Conservation (phyloP, 2,113 vertebrate species). For the Lipophrys pholis region DNA sequence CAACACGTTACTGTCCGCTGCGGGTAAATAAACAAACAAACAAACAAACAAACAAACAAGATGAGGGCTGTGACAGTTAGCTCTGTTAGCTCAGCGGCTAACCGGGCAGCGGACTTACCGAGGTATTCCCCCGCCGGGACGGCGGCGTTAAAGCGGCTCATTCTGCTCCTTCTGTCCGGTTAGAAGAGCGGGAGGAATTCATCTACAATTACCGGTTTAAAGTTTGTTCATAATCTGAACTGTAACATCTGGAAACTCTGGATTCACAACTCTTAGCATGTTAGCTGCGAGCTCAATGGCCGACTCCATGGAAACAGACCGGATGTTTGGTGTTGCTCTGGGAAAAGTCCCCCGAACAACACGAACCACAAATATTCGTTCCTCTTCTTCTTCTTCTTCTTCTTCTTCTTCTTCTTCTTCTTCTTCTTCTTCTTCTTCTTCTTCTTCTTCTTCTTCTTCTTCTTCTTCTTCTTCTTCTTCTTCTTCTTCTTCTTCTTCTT, state of each 20-base stretch:
- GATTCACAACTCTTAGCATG: not conserved
- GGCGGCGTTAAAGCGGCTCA: constrained; percentile 66
- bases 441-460: no score
- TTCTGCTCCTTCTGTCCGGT: constrained; percentile 14
- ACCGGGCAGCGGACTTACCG: constrained; percentile 47
- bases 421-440: no score
- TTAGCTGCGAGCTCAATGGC: no score
- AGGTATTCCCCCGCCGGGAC: constrained; percentile 71
- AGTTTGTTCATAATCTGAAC: not conserved
- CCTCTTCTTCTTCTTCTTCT: not conserved
- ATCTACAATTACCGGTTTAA: not conserved
- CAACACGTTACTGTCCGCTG: constrained; percentile 91
- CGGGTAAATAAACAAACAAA: constrained; percentile 1
- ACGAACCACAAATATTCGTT: constrained; percentile 15
- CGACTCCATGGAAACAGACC: constrained; percentile 34
- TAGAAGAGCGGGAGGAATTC: not conserved
- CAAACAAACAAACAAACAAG: not conserved
- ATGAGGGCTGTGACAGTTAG: not conserved
- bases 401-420: no score
- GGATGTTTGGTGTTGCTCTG: constrained; percentile 59
- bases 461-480: no score
- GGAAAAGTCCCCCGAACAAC: constrained; percentile 3
- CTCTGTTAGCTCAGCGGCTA: not conserved
- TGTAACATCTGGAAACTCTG: not conserved
- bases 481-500: no score